Percentiles rank a stretch among this genome's conserved stretches.
Evolutionary conservation across 2,113 vertebrate genomes (phyloP).

Genomic region (Fukomys damarensis): DNA sequence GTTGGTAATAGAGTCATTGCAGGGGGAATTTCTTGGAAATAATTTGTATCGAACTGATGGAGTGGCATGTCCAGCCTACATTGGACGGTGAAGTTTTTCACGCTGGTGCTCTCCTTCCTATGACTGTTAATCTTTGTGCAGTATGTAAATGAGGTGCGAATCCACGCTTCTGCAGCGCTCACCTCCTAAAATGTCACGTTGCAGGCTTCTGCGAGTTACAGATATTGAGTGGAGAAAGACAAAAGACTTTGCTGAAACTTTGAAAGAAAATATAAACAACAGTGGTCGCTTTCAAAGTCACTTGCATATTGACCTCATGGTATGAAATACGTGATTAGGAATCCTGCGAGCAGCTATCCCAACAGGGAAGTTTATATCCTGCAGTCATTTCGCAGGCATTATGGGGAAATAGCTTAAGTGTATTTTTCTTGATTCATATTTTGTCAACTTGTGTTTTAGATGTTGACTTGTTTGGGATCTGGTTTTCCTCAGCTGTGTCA

Average conservation of each 20-base stretch:
- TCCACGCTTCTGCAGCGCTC: not conserved
- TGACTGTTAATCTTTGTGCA: constrained; percentile 64
- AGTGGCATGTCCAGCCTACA: constrained; percentile 1
- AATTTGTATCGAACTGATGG: constrained; percentile 59
- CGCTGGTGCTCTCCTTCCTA: not conserved
- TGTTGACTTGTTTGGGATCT: not conserved
- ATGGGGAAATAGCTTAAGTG: not conserved
- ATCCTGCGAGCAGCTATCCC: constrained; percentile 31
- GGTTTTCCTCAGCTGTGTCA: not conserved
- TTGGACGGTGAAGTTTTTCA: constrained; percentile 49
- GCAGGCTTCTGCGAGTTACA: constrained; percentile 56
- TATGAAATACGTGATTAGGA: constrained; percentile 58
- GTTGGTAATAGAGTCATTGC: constrained; percentile 68
- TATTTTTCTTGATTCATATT: not conserved
- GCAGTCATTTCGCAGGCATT: constrained; percentile 35
- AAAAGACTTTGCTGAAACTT: constrained; percentile 12
- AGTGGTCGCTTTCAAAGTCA: constrained; percentile 6
- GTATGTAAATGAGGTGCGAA: constrained; percentile 1
- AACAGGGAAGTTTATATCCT: constrained; percentile 9
- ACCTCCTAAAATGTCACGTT: constrained; percentile 41
- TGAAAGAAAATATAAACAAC: not conserved
- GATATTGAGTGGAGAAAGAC: constrained; percentile 34
- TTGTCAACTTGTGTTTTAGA: not conserved
- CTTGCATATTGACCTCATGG: constrained; percentile 36
- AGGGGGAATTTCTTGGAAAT: constrained; percentile 67